Percentiles rank a stretch among this genome's conserved stretches.
Evolutionary conservation across 2,113 vertebrate genomes (phyloP).

Genomic region (Columba janthina): DNA sequence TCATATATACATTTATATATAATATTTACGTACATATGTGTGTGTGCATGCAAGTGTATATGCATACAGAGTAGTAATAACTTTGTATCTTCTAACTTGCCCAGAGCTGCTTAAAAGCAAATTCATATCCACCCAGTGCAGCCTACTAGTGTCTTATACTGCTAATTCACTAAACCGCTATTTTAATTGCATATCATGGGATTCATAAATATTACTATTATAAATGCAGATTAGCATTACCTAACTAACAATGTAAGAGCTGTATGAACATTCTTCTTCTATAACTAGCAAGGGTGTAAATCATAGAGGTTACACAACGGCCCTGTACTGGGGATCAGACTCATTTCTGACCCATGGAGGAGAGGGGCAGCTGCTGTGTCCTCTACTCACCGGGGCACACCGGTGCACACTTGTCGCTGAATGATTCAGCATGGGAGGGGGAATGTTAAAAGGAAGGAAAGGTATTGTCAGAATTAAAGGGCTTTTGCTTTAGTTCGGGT

Average conservation of each 20-base stretch:
- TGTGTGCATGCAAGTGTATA: neutral
- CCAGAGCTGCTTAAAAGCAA: neutral
- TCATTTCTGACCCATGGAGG: neutral
- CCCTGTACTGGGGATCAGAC: neutral
- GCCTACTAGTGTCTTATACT: neutral
- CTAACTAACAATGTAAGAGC: accelerated
- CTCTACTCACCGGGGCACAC: neutral
- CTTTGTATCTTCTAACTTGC: neutral
- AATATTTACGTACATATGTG: neutral
- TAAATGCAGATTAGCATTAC: neutral
- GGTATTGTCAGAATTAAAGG: neutral
- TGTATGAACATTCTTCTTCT: neutral
- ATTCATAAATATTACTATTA: neutral
- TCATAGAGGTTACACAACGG: neutral
- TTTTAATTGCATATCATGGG: neutral
- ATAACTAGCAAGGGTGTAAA: neutral
- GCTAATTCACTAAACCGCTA: neutral
- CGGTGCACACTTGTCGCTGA: neutral
- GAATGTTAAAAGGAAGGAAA: neutral
- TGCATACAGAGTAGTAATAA: neutral
- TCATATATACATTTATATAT: neutral
- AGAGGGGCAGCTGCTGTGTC: neutral
- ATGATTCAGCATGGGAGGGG: neutral
- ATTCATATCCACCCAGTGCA: neutral
- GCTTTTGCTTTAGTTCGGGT: neutral